Evolutionary conservation across 2,888 invertebrate species (phyloP).

Genomic region (Drosophila multiciliata): DNA sequence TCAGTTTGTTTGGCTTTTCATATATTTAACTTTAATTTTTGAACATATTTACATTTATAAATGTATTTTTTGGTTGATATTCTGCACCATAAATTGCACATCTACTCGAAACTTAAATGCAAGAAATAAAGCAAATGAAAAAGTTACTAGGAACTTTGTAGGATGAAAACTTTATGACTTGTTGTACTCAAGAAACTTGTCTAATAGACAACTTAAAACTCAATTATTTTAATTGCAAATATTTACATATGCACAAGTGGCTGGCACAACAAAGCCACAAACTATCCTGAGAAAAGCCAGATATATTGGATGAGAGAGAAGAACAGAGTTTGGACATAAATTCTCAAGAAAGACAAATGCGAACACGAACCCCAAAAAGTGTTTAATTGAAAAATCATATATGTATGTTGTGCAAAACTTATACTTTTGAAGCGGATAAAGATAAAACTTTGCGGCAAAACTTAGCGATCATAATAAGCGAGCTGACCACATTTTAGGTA

Average conservation of each 20-base stretch:
- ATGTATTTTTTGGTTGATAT: background rate
- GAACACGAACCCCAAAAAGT: slow-evolving; percentile 13
- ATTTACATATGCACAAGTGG: slow-evolving; percentile 39
- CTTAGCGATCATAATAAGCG: slow-evolving; percentile 30
- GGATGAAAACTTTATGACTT: slow-evolving; percentile 32
- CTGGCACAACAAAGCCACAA: background rate
- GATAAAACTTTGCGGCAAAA: slow-evolving; percentile 17
- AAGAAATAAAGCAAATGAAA: slow-evolving; percentile 14
- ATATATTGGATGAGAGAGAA: background rate
- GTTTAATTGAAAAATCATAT: slow-evolving; percentile 40
- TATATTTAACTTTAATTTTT: background rate
- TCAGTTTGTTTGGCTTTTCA: background rate
- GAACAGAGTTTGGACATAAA: slow-evolving; percentile 5
- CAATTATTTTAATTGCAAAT: slow-evolving; percentile 63
- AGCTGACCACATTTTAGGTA: slow-evolving; percentile 30
- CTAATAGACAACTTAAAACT: slow-evolving; percentile 50
- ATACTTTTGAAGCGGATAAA: slow-evolving; percentile 7
- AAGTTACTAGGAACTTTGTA: slow-evolving; percentile 1
- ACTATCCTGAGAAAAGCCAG: background rate
- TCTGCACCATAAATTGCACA: background rate
- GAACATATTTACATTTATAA: background rate
- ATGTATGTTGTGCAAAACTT: slow-evolving; percentile 1
- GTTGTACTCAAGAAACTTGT: slow-evolving; percentile 29
- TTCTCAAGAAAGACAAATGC: slow-evolving; percentile 30
- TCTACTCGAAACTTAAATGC: background rate